Evolutionary conservation across 2,113 vertebrate genomes (phyloP).

Genomic region (Archilochus colubris): DNA sequence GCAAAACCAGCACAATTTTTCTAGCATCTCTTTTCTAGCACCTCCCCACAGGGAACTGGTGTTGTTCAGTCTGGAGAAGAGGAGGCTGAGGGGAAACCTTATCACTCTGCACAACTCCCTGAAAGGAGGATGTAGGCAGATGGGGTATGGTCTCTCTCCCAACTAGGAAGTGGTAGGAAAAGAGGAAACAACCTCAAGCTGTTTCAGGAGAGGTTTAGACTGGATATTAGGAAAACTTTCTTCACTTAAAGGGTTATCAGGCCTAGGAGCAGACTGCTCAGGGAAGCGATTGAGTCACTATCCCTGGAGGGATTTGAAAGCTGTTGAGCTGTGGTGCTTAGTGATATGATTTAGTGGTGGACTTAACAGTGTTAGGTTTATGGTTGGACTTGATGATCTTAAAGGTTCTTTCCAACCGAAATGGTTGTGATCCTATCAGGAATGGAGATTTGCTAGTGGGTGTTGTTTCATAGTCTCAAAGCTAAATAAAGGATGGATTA

Average conservation of each 20-base stretch:
- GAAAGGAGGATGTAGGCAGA: not conserved
- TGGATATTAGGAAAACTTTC: not conserved
- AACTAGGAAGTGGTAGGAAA: not conserved
- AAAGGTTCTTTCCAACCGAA: not conserved
- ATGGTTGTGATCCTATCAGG: not conserved
- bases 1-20: not conserved
- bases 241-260: not conserved
- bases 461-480: not conserved
- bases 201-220: not conserved
- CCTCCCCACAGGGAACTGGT: not conserved
- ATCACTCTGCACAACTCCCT: not conserved
- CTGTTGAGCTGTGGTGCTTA: too few relatives aligned
- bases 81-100: not conserved
- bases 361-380: too few relatives aligned
- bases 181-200: not conserved
- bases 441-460: not conserved
- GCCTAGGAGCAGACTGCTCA: not conserved
- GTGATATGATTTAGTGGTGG: too few relatives aligned
- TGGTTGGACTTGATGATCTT: too few relatives aligned
- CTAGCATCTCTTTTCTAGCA: not conserved
- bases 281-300: not conserved
- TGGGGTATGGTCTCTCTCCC: not conserved
- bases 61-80: not conserved
- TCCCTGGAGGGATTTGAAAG: too few relatives aligned
- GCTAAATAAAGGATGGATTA: not conserved